Conservation (phyloP, 2,113 vertebrate genomes). For the Motacilla tschutschensis region DNA sequence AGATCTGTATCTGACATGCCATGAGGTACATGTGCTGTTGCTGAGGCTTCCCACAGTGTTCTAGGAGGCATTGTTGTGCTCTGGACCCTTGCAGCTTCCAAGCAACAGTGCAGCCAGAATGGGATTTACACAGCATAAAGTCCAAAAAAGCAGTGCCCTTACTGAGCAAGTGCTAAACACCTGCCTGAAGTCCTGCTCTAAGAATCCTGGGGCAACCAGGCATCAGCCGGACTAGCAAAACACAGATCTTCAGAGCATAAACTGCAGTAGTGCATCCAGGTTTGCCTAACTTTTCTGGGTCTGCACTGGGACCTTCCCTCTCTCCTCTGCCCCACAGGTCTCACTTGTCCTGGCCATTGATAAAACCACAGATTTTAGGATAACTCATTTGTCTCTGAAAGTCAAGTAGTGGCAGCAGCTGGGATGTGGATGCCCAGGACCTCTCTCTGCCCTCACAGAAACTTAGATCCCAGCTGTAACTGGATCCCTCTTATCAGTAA, state of each 20-base stretch:
- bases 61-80: rapidly evolving
- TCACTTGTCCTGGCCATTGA: not conserved
- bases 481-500: conserved; percentile 21
- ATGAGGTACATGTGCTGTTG: not conserved
- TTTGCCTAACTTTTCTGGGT: not conserved
- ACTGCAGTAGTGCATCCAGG: not conserved
- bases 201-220: not conserved
- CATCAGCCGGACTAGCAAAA: not conserved
- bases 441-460: not conserved
- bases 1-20: not conserved
- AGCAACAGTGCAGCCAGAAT: not conserved
- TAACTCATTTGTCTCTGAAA: not conserved
- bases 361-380: not conserved
- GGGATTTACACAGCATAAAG: not conserved
- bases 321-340: not conserved
- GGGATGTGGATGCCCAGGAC: not conserved
- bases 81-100: not conserved
- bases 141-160: not conserved
- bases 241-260: not conserved
- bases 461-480: conserved; percentile 29
- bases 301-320: not conserved
- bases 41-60: not conserved
- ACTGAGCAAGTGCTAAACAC: not conserved
- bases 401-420: not conserved
- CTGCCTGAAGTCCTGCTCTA: not conserved